These are phyloP conservation scores for Agrypnia vestita DNA, from an alignment of 1,140 invertebrate species.

Conservation along the genomic window DNA sequence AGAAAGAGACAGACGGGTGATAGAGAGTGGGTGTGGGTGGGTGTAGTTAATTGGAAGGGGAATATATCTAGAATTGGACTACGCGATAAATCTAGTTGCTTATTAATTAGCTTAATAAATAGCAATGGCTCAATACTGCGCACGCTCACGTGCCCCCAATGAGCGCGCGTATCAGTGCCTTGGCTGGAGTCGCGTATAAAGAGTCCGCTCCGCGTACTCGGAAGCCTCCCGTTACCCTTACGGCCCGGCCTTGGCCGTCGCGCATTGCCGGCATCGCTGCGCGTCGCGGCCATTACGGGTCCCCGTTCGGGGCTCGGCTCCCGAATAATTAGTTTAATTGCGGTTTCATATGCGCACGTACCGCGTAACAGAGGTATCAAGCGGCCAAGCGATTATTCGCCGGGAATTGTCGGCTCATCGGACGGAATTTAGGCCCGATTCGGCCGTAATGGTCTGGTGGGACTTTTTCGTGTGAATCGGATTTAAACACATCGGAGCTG, in stretches of 20 bases:
- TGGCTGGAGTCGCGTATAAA: not conserved
- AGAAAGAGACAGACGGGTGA: no score
- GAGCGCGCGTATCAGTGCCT: no score
- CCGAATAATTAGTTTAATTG: constrained; percentile 14
- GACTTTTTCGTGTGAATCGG: no score
- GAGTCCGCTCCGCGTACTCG: not conserved
- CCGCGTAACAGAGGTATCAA: not conserved
- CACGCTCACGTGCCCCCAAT: no score
- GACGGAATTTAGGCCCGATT: not conserved
- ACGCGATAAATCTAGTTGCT: no score
- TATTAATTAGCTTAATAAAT: no score
- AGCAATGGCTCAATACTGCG: no score
- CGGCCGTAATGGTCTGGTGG: not conserved
- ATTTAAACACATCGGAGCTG: no score
- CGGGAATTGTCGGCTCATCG: constrained; percentile 7
- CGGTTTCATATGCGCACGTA: not conserved
- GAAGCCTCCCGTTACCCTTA: not conserved
- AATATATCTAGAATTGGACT: no score
- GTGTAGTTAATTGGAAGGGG: no score
- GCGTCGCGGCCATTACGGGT: constrained; percentile 1
- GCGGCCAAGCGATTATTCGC: constrained; percentile 5
- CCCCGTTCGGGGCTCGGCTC: not conserved
- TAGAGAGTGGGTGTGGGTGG: no score
- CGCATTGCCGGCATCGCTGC: constrained; percentile 2
- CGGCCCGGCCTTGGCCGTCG: not conserved